phyloP scores from a whole-genome alignment of 2,113 vertebrate species.

The Oceanites oceanicus region DNA sequence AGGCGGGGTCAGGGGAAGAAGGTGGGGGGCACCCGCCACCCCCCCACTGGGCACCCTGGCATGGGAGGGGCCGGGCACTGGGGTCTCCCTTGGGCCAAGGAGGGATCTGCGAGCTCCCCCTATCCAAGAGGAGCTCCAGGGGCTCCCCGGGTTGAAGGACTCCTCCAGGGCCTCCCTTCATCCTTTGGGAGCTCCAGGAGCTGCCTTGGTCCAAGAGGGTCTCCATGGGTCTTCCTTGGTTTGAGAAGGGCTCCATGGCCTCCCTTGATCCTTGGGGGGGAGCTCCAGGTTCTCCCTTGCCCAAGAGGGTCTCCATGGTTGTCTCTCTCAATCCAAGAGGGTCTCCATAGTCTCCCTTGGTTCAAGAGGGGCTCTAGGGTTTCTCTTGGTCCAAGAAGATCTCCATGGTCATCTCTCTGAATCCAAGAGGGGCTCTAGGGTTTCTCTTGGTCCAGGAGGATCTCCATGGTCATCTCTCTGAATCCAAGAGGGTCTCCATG shows the following conservation, averaged over 20 bases:
- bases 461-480: too few species aligned
- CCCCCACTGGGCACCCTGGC: not conserved
- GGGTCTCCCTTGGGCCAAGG: not conserved
- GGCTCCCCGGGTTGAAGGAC: not conserved
- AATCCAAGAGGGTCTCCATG: too few species aligned
- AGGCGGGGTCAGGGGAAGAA: fast-evolving
- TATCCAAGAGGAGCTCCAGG: not conserved
- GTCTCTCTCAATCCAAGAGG: not conserved
- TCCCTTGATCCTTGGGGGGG: not conserved
- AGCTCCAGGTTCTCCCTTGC: not conserved
- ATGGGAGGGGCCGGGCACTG: fast-evolving
- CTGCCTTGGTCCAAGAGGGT: not conserved
- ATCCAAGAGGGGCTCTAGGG: too few species aligned
- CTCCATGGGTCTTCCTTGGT: not conserved
- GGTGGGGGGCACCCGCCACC: fast-evolving
- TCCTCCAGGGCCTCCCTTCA: not conserved
- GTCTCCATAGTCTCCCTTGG: not conserved
- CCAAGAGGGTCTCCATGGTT: not conserved
- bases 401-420: not conserved
- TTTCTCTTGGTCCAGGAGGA: not conserved
- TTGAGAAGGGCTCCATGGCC: not conserved
- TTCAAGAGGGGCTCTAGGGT: too few species aligned
- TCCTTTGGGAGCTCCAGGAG: not conserved
- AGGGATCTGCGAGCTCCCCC: not conserved
- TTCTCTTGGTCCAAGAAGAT: not conserved